Conservation (phyloP, 2,113 vertebrate genomes). For the Conger conger region DNA sequence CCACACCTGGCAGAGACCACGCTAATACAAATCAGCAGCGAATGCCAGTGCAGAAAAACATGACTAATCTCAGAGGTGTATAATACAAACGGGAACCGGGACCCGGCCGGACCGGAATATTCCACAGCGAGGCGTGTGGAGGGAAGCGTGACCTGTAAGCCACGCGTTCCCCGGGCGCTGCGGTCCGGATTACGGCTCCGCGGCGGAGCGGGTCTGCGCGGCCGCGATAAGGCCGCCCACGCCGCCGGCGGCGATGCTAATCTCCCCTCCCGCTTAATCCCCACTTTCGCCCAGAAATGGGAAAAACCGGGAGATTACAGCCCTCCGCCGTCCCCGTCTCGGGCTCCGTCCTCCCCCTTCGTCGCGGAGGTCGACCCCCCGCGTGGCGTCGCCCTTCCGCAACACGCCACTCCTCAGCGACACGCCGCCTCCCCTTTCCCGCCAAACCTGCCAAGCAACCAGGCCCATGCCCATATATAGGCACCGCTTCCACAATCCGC, state of each 20-base stretch:
- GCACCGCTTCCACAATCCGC: conserved; percentile 32
- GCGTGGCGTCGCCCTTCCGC: conserved; percentile 34
- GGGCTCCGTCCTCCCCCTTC: neutral
- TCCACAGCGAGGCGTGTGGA: conserved; percentile 30
- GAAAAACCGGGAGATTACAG: neutral
- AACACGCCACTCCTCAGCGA: conserved; percentile 30
- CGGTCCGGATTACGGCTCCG: conserved; percentile 35
- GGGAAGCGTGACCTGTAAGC: conserved; percentile 54
- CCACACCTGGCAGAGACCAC: neutral
- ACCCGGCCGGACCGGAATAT: neutral
- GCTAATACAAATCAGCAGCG: neutral
- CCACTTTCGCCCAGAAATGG: neutral
- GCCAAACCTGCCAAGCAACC: conserved; percentile 29
- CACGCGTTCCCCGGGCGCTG: conserved; percentile 48
- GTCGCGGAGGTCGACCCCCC: conserved; percentile 11
- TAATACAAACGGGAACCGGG: neutral
- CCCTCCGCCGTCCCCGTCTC: neutral
- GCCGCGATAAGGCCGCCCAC: conserved; percentile 62
- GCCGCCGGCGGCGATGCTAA: conserved; percentile 64
- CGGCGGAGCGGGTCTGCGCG: conserved; percentile 44
- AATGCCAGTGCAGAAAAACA: neutral
- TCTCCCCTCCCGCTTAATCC: conserved; percentile 53
- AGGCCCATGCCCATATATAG: conserved; percentile 38
- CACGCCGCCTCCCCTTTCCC: conserved; percentile 33
- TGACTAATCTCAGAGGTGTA: neutral